Base-by-base conservation (phyloP, 2,113 vertebrate species). In the Nycticorax nycticorax region DNA sequence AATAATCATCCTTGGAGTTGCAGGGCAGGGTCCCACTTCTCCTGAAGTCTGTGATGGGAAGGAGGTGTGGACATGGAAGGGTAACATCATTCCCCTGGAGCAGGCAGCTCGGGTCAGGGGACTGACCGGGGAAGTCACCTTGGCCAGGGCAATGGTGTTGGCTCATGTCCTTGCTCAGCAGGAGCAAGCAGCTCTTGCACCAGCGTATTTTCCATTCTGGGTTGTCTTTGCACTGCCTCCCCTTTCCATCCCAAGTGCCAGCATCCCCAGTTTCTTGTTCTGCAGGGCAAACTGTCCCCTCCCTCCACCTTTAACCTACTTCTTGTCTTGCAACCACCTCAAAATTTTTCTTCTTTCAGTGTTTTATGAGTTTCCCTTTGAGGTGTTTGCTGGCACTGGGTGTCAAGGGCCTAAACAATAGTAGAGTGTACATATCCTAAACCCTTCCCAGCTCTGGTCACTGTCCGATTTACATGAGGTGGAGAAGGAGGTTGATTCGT, bases 391-490 rank as follows among this genome's bases (percentile, higher is more conserved):
- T 75, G 32, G 33, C 24, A 19, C 9, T 53, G 11, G 3, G 6
- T 78, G 26, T 79, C 3, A 5, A 56, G 33, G 45, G 6, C 62
- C 60, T 64, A 48, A 73, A 10, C 33, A 47, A 64, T 5, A 64
- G 9, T 60, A 9, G 63, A 72, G 33, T 0, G 0, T 81, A 39
- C 0, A 0, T 52, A 45, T 53, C 30, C 32, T 66, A 33, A 62
- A 20, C 12, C 9, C 41, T 72, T 75, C 14, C 13, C 37, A 77
- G 30, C 30, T 60, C 28, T 74, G n/a, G 19, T 84, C 72, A 37
- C 28, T 57, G 6, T 39, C 50, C 19, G 27, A 48, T 81, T 68
- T 89, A 6, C 26, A 14, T 60, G 39, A 73, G 35, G 7, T 10
- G 52, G 53, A 76, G 41, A 48, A 30, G 57, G 60, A 69, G 4